Conservation (phyloP, 2,888 invertebrate species). For the Synanthedon andrenaeformis region DNA sequence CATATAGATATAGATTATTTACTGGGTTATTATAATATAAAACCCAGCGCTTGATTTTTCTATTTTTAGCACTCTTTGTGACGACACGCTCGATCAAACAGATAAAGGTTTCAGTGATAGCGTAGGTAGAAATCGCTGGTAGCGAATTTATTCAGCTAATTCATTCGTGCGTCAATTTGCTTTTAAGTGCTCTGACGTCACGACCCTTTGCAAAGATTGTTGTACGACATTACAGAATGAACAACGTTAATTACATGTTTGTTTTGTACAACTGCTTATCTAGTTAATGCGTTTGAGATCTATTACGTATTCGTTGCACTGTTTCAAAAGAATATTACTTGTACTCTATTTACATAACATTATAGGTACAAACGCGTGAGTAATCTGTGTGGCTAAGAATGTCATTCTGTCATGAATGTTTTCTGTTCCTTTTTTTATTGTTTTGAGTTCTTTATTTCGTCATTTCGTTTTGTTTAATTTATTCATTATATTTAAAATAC, state of each 20-base stretch:
- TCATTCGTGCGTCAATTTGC: constrained; percentile 57
- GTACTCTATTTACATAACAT: too few relatives aligned
- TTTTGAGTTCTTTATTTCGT: too few relatives aligned
- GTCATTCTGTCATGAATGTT: too few relatives aligned
- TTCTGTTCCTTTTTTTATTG: too few relatives aligned
- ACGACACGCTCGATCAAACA: constrained; percentile 23
- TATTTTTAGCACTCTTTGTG: constrained; percentile 8
- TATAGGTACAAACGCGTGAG: too few relatives aligned
- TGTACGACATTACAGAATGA: constrained; percentile 10
- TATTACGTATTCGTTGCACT: not conserved
- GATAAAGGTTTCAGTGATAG: constrained; percentile 36
- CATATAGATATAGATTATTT: too few relatives aligned
- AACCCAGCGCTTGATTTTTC: not conserved
- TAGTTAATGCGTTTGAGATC: not conserved
- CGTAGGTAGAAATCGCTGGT: constrained; percentile 38
- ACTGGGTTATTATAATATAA: too few relatives aligned
- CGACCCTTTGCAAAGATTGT: constrained; percentile 18
- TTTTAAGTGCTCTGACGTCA: constrained; percentile 49
- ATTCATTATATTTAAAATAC: too few relatives aligned
- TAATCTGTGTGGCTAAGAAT: too few relatives aligned
- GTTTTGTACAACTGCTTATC: constrained; percentile 8
- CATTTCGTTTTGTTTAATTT: too few relatives aligned
- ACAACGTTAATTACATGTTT: constrained; percentile 21
- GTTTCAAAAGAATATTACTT: not conserved
- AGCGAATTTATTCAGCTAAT: constrained; percentile 21